phyloP scores from a whole-genome alignment of 1,140 invertebrate genomes.

The Pantala flavescens region DNA sequence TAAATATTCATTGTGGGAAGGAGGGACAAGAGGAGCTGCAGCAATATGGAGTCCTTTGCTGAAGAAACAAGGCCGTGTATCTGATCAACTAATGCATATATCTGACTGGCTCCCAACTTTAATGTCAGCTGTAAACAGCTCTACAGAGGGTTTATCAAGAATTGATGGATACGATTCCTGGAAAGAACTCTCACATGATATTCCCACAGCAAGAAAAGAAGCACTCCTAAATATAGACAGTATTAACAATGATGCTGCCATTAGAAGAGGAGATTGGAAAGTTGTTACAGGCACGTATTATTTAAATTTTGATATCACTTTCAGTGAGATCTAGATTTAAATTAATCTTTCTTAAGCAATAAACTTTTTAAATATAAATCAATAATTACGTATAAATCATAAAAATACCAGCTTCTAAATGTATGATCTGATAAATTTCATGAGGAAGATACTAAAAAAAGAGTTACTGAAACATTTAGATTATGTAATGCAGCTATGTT shows the following conservation, averaged over 20 bases:
- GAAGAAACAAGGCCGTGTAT: constrained; percentile 29
- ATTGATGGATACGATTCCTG: constrained; percentile 42
- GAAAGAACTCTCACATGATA: constrained; percentile 30
- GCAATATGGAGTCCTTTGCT: constrained; percentile 42
- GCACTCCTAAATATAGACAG: constrained; percentile 45
- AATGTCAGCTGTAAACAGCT: constrained; percentile 23
- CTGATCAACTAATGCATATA: constrained; percentile 41
- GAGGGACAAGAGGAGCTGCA: constrained; percentile 40
- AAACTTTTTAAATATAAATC: too few species aligned
- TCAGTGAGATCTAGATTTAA: neutral
- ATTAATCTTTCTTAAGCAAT: too few species aligned
- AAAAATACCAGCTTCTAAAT: too few species aligned
- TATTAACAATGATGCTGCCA: constrained; percentile 31
- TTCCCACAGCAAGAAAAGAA: constrained; percentile 31
- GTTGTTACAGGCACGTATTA: constrained; percentile 26
- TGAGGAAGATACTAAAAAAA: too few species aligned
- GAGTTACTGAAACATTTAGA: too few species aligned
- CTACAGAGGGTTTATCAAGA: neutral
- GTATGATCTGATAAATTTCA: too few species aligned
- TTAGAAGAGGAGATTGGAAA: constrained; percentile 40
- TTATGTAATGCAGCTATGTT: too few species aligned
- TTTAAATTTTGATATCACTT: neutral
- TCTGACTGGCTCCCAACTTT: constrained; percentile 49
- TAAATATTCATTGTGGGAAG: constrained; percentile 44
- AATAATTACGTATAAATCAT: too few species aligned